These are phyloP conservation scores for Chironomus tentans DNA, from an alignment of 2,888 invertebrate genomes.

Conservation along the genomic window DNA sequence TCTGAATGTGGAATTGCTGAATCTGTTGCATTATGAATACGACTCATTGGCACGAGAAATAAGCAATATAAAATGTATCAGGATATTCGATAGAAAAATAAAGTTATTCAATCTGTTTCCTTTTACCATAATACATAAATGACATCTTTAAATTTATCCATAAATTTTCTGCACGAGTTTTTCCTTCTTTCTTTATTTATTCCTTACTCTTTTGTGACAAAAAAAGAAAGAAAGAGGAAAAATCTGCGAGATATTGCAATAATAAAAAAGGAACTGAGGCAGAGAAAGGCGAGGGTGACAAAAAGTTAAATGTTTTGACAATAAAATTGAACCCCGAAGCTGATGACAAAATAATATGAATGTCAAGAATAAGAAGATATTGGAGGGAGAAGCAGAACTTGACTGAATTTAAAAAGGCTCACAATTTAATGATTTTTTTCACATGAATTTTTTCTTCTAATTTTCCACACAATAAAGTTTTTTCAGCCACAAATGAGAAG, in stretches of 20 bases:
- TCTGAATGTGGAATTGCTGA: too few species aligned
- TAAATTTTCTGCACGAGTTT: conserved; percentile 13
- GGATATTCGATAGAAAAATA: too few species aligned
- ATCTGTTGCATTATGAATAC: too few species aligned
- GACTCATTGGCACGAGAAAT: too few species aligned
- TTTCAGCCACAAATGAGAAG: neutral
- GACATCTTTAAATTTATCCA: conserved; percentile 23
- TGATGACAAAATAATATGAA: conserved; percentile 12
- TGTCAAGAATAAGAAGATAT: neutral
- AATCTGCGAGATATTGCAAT: neutral
- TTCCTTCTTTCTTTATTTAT: neutral
- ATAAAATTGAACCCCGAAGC: conserved; percentile 20
- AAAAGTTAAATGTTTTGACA: conserved; percentile 26
- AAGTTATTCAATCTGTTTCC: too few species aligned
- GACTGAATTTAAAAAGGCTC: neutral
- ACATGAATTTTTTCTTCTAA: neutral
- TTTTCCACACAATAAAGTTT: conserved; percentile 14
- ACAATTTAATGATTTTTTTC: neutral
- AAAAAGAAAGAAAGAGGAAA: neutral
- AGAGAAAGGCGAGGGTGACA: conserved; percentile 20
- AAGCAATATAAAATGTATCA: too few species aligned
- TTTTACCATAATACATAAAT: neutral
- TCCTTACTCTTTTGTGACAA: neutral
- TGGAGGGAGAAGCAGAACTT: neutral
- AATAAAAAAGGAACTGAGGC: conserved; percentile 1